A percentile compares a stretch with the other conserved stretches of the same genome.
phyloP scores from a whole-genome alignment of 2,888 invertebrate species.

The Chrysolina oricalcia region DNA sequence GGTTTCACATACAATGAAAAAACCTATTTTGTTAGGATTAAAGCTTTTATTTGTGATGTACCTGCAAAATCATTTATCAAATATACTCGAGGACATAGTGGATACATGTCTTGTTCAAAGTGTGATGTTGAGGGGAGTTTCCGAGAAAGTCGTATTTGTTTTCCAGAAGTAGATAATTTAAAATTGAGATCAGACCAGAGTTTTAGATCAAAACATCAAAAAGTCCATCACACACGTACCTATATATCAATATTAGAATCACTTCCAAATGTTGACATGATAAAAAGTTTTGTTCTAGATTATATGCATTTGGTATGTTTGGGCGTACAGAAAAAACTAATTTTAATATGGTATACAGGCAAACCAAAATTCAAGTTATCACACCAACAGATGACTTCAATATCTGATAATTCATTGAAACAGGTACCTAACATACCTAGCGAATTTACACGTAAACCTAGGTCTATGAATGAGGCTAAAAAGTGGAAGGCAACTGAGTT shows the following conservation, averaged over 20 bases:
- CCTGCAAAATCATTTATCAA: too few relatives aligned
- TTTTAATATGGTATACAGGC: background rate
- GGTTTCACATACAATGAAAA: constrained; percentile 1
- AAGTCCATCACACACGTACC: background rate
- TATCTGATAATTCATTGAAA: too few relatives aligned
- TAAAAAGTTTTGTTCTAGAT: constrained; percentile 1
- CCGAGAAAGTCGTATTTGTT: background rate
- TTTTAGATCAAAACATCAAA: background rate
- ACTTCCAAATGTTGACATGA: background rate
- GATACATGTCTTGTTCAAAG: background rate
- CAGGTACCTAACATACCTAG: too few relatives aligned
- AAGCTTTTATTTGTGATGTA: background rate
- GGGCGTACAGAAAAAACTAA: background rate
- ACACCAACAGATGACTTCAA: background rate
- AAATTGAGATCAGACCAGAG: constrained; percentile 1
- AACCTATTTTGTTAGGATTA: background rate
- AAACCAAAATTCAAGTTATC: constrained; percentile 1
- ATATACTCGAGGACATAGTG: background rate
- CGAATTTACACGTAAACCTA: too few relatives aligned
- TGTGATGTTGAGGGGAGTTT: constrained; percentile 1
- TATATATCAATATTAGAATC: too few relatives aligned
- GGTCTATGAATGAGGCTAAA: too few relatives aligned
- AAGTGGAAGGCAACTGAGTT: too few relatives aligned
- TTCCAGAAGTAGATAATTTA: background rate
- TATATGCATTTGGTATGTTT: background rate